These are phyloP conservation scores for Petaurus breviceps DNA, from an alignment of 2,113 vertebrate genomes.

Conservation along the genomic window DNA sequence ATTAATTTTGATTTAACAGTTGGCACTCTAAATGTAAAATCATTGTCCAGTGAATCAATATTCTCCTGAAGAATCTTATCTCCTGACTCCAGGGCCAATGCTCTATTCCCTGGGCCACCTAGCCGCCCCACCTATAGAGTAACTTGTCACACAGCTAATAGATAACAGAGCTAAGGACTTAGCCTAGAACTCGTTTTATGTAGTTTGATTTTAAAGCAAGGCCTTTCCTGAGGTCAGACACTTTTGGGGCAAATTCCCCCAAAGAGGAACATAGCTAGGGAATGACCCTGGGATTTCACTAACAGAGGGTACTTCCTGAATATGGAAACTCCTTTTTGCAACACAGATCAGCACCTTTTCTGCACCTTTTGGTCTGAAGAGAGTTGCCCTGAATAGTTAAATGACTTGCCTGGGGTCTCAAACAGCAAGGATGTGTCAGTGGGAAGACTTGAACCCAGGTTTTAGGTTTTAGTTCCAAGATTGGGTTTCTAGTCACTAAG, in stretches of 20 bases:
- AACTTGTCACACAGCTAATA: background rate
- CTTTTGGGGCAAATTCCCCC: background rate
- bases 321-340: background rate
- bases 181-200: background rate
- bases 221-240: background rate
- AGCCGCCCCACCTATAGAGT: background rate
- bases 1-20: background rate
- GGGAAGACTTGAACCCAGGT: background rate
- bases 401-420: background rate
- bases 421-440: background rate
- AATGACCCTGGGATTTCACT: background rate
- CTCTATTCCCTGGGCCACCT: too few species aligned
- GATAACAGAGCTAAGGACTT: background rate
- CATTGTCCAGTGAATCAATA: background rate
- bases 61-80: background rate
- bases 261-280: background rate
- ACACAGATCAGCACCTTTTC: background rate
- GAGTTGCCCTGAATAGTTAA: background rate
- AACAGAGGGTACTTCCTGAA: background rate
- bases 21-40: background rate
- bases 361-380: too few species aligned
- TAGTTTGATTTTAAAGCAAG: too few species aligned
- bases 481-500: background rate
- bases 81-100: too few species aligned
- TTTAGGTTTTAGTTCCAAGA: background rate